A percentile compares a stretch with the other conserved stretches of the same genome.
Evolutionary conservation across 2,797 vertebrate species (phyloP).

Genomic region (Neoniphon sammara): DNA sequence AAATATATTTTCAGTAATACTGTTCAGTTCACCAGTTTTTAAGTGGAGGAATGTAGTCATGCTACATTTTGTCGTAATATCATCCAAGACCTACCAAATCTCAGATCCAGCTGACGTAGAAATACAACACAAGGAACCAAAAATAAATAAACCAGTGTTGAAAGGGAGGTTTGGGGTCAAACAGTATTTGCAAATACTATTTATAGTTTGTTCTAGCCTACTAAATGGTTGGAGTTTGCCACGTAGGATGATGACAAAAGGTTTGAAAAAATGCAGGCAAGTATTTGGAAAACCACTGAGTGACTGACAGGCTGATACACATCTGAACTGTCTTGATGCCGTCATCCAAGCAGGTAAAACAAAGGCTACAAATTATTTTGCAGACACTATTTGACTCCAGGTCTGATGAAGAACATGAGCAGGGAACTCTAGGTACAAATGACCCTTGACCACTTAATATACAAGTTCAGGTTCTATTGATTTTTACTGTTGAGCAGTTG

Average conservation of each 20-base stretch:
- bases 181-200: slow-evolving; percentile 8
- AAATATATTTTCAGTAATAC: slow-evolving; percentile 56
- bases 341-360: slow-evolving; percentile 39
- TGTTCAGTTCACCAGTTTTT: slow-evolving; percentile 45
- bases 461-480: slow-evolving; percentile 11
- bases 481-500: background rate
- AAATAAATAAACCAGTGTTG: slow-evolving; percentile 42
- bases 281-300: too few relatives aligned
- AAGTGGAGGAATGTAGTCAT: slow-evolving; percentile 39
- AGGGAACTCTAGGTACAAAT: slow-evolving; percentile 45
- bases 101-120: slow-evolving; percentile 62
- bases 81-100: slow-evolving; percentile 40
- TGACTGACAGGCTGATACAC: background rate
- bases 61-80: slow-evolving; percentile 43
- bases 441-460: slow-evolving; percentile 28
- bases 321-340: slow-evolving; percentile 13
- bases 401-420: slow-evolving; percentile 8
- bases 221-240: slow-evolving; percentile 5
- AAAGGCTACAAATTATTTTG: slow-evolving; percentile 36
- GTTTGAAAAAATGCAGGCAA: background rate
- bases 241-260: background rate
- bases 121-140: slow-evolving; percentile 63
- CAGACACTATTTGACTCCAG: slow-evolving; percentile 22
- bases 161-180: slow-evolving; percentile 24
- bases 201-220: slow-evolving; percentile 11